Percentiles rank a stretch among this genome's conserved stretches.
Evolutionary conservation across 1,140 invertebrate species (phyloP).

Genomic region (Lerema accius): DNA sequence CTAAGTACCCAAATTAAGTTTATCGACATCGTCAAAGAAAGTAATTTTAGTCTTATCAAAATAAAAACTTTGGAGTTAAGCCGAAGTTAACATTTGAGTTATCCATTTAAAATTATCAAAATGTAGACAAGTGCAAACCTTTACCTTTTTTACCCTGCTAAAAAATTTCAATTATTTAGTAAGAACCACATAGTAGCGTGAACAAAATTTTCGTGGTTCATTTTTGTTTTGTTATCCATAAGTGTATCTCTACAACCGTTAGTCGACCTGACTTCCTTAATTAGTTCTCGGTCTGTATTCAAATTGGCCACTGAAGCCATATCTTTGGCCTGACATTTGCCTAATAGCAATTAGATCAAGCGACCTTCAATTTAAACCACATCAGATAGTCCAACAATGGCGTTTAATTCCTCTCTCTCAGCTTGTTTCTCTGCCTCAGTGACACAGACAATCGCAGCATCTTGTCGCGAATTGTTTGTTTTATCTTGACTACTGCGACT

Average conservation of each 20-base stretch:
- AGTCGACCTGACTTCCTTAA: constrained; percentile 4
- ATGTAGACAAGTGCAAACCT: too few species aligned
- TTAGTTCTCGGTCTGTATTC: constrained; percentile 18
- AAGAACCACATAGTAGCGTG: background rate
- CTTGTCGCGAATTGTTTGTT: constrained; percentile 65
- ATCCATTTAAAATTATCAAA: too few species aligned
- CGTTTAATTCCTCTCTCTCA: constrained; percentile 20
- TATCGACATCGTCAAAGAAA: too few species aligned
- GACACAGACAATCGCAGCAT: constrained; percentile 53
- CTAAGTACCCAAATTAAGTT: too few species aligned
- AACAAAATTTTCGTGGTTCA: background rate
- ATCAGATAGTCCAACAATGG: constrained; percentile 30
- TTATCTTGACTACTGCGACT: constrained; percentile 64
- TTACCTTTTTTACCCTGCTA: too few species aligned
- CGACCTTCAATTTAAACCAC: constrained; percentile 26
- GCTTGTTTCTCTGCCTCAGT: constrained; percentile 32
- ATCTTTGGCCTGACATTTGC: constrained; percentile 30
- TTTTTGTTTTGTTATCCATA: background rate
- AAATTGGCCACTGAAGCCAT: constrained; percentile 23
- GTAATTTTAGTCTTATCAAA: too few species aligned
- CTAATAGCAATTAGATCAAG: constrained; percentile 32
- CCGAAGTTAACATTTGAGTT: too few species aligned
- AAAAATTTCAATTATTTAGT: background rate
- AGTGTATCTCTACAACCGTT: background rate
- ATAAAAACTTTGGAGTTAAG: too few species aligned